A percentile compares a stretch with the other conserved stretches of the same genome.
Evolutionary conservation across 2,113 vertebrate species (phyloP).

Genomic region (Mormoops blainvillei): DNA sequence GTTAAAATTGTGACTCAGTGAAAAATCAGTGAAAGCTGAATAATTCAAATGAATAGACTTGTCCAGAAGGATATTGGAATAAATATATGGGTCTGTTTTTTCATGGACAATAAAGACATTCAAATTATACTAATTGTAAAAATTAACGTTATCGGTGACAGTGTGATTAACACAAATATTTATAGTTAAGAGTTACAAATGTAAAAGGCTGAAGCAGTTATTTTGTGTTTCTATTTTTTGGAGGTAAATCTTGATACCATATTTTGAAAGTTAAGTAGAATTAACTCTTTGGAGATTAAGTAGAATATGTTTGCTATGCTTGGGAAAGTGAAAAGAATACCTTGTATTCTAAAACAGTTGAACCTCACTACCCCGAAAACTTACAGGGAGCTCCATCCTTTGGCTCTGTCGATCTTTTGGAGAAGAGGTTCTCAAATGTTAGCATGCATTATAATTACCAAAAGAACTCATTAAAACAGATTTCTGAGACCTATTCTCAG

Average conservation of each 20-base stretch:
- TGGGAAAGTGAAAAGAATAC: neutral
- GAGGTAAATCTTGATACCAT: neutral
- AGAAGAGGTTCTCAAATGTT: neutral
- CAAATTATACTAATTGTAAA: neutral
- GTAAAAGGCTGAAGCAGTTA: neutral
- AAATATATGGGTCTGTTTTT: neutral
- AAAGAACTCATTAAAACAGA: neutral
- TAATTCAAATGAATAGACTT: neutral
- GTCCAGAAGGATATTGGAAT: neutral
- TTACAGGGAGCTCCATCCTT: neutral
- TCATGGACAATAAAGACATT: neutral
- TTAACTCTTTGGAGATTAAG: neutral
- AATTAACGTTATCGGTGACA: neutral
- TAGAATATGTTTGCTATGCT: neutral
- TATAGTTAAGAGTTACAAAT: neutral
- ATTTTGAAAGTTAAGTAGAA: conserved; percentile 34
- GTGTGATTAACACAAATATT: neutral
- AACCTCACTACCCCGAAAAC: neutral
- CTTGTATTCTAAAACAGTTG: neutral
- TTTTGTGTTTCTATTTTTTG: neutral
- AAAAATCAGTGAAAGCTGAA: neutral
- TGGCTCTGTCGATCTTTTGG: neutral
- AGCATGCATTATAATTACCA: neutral
- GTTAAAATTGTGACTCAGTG: neutral
- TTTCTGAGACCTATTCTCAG: neutral